phyloP scores from a whole-genome alignment of 1,140 invertebrate genomes.

The Sinonovacula constricta region DNA sequence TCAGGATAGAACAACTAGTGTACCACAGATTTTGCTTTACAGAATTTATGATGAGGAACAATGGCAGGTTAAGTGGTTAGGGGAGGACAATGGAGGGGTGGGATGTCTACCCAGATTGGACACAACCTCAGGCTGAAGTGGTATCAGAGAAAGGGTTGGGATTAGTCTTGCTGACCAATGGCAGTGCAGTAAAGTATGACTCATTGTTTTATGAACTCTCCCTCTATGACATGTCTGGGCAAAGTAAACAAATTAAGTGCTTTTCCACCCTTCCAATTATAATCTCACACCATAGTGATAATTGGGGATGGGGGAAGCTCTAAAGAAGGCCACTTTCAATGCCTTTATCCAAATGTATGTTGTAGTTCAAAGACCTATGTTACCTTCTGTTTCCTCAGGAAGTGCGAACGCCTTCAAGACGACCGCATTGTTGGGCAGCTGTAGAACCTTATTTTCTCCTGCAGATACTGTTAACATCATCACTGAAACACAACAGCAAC shows the following conservation, averaged over 20 bases:
- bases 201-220: neutral
- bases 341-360: too few relatives aligned
- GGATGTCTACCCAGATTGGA: neutral
- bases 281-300: neutral
- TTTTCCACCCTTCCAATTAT: neutral
- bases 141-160: too few relatives aligned
- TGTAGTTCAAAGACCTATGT: too few relatives aligned
- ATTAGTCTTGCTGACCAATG: too few relatives aligned
- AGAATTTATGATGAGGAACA: too few relatives aligned
- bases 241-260: neutral
- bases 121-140: neutral
- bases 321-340: too few relatives aligned
- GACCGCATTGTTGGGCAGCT: constrained; percentile 88
- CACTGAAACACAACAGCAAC: too few relatives aligned
- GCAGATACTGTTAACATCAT: constrained; percentile 88
- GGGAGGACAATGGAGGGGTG: neutral
- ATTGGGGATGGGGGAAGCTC: too few relatives aligned
- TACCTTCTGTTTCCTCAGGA: constrained; percentile 84
- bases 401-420: constrained; percentile 89
- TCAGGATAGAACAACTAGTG: too few relatives aligned
- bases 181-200: too few relatives aligned
- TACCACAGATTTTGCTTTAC: too few relatives aligned
- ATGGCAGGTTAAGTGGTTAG: neutral
- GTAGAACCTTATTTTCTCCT: constrained; percentile 84
- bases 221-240: neutral